These are phyloP conservation scores for Anarrhichthys ocellatus DNA, from an alignment of 2,113 vertebrate genomes.

Conservation along the genomic window DNA sequence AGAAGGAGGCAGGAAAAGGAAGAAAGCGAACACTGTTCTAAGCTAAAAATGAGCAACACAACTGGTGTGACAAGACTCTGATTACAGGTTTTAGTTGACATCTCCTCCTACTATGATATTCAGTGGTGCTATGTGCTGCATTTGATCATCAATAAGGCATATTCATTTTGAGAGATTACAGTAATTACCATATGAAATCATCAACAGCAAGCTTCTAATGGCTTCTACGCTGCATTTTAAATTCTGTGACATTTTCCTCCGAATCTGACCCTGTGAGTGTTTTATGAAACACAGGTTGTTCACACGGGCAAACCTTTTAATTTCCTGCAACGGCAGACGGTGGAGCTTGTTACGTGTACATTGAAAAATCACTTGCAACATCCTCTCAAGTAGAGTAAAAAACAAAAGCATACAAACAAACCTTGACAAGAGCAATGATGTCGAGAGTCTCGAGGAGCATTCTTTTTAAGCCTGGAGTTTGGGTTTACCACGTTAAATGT, in stretches of 20 bases:
- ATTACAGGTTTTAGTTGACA: constrained; percentile 3
- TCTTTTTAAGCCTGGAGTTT: not conserved
- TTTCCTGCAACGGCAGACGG: not conserved
- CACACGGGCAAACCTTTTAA: constrained; percentile 14
- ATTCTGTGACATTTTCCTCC: constrained; percentile 9
- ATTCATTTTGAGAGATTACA: constrained; percentile 19
- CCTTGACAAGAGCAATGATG: not conserved
- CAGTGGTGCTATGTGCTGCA: not conserved
- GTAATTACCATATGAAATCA: constrained; percentile 1
- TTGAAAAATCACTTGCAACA: not conserved
- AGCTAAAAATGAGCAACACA: not conserved
- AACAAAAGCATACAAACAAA: not conserved
- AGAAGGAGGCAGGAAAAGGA: not conserved
- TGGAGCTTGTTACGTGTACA: not conserved
- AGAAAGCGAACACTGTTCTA: not conserved
- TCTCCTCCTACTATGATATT: constrained; percentile 4
- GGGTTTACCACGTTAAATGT: not conserved
- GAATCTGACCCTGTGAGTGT: too few relatives aligned
- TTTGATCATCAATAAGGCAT: constrained; percentile 37
- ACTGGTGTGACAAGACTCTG: not conserved
- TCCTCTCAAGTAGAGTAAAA: not conserved
- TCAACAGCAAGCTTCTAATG: not conserved
- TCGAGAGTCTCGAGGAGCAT: not conserved
- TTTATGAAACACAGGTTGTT: not conserved
- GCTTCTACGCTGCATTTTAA: not conserved